These are phyloP conservation scores for Bradypodion ventrale DNA, from an alignment of 2,797 vertebrate species.

Conservation along the genomic window DNA sequence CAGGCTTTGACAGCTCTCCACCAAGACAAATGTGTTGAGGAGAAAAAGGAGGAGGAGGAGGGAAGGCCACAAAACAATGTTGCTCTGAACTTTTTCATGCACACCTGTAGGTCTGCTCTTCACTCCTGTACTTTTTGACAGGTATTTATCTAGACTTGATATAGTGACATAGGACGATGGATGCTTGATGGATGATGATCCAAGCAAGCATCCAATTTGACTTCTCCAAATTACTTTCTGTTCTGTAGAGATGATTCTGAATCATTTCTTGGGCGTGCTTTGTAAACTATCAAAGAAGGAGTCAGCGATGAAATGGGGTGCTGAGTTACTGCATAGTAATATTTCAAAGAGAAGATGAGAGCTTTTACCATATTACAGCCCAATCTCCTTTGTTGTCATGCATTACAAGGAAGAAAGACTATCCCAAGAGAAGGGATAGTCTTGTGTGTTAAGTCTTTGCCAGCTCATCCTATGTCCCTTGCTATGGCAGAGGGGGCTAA, in stretches of 20 bases:
- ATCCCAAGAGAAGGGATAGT: neutral
- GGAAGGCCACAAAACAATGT: neutral
- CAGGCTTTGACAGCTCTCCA: neutral
- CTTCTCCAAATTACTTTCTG: conserved; percentile 41
- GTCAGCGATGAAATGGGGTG: conserved; percentile 25
- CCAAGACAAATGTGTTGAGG: neutral
- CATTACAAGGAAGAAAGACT: neutral
- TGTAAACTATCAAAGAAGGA: conserved; percentile 35
- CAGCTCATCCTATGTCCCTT: neutral
- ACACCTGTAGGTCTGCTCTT: conserved; percentile 10
- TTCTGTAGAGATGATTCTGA: conserved; percentile 24
- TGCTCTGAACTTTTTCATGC: conserved; percentile 27
- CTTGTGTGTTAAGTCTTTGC: too few species aligned
- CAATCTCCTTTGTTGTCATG: neutral
- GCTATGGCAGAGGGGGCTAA: neutral
- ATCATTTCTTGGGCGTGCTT: conserved; percentile 28
- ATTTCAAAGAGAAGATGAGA: conserved; percentile 10
- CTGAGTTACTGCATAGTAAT: conserved; percentile 18
- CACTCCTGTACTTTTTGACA: conserved; percentile 30
- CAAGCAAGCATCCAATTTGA: neutral
- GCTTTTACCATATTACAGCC: neutral
- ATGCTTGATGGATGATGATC: conserved; percentile 31
- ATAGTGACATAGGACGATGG: conserved; percentile 23
- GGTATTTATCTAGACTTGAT: conserved; percentile 29
- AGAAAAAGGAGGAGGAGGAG: neutral